Percentiles rank a stretch among this genome's conserved stretches.
These are phyloP conservation scores for Propithecus perrieri DNA, from an alignment of 2,797 vertebrate species.

Conservation along the genomic window DNA sequence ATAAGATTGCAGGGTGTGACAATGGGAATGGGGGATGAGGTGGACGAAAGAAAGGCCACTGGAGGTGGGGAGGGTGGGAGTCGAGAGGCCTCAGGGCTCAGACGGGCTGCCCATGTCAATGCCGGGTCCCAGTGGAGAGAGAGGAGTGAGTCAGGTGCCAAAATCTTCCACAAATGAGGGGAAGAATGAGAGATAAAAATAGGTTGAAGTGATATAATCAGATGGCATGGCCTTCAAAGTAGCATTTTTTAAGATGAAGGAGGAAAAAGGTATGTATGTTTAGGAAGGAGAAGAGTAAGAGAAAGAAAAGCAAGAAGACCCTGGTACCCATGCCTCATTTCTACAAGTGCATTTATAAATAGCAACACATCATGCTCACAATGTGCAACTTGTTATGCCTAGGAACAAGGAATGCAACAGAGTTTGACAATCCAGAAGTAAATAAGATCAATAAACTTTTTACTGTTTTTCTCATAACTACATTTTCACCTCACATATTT, in stretches of 20 bases:
- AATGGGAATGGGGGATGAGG: background rate
- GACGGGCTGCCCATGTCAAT: fast-evolving
- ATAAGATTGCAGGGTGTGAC: background rate
- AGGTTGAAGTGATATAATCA: background rate
- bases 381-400: fast-evolving
- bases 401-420: background rate
- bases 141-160: background rate
- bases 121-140: background rate
- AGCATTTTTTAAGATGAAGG: background rate
- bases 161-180: background rate
- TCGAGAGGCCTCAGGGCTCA: background rate
- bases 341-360: fast-evolving
- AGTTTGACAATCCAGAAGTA: background rate
- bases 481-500: background rate
- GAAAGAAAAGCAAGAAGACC: background rate
- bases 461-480: background rate
- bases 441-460: background rate
- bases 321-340: no score
- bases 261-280: background rate
- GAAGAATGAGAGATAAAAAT: background rate
- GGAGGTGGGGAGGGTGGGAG: background rate
- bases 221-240: background rate
- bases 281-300: background rate
- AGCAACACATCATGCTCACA: fast-evolving
- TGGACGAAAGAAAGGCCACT: background rate